Base-by-base conservation (phyloP, 2,113 vertebrate species). In the Petrocephalus microphthalmus region DNA sequence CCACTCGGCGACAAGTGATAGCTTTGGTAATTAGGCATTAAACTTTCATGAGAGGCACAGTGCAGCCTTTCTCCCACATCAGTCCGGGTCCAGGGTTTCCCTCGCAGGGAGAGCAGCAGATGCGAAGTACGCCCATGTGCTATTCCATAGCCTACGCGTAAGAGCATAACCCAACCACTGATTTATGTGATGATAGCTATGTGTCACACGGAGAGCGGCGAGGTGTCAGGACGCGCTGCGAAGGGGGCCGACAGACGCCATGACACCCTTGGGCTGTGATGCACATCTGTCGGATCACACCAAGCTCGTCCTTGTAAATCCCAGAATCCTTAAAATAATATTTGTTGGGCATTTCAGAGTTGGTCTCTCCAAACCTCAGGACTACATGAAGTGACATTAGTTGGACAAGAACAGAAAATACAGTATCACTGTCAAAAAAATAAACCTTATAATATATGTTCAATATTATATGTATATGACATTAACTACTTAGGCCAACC, bases 11-110 rank as follows among this genome's bases (percentile, higher is more conserved):
- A 25, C 71, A 81, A 81, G 53, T 88, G 52, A 57, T 29, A 56
- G 87, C 51, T 88, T 51, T 57, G 78, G 13, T 88, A 25, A 88
- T n/a, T 82, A n/a, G 71, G 71, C 33, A 88, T 82, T 88, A 88
- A 78, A 88, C 51, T 67, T 74, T 22, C 51, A 52, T 33, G 25
- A 87, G 87, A 25, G 25, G 6, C 15, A 20, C 71, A 54, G 29
- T 13, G 17, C 19, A 19, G 33, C 19, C 3, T 53, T 33, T 33
- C 67, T 25, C 22, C 25, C n/a, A 37, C 29, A 81, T 52, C 47
- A 20, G 29, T 25, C 57, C 71, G 20, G n/a, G 86, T 87, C 25
- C 22, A 67, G 60, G 60, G 47, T 22, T 78, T 37, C 42, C 64
- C 45, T 42, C 42, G 20, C 45, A 87, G 45, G 45, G 64, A 52